Percentiles rank a stretch among this genome's conserved stretches.
phyloP scores from a whole-genome alignment of 2,113 vertebrate genomes.

The Oryzias celebensis region DNA sequence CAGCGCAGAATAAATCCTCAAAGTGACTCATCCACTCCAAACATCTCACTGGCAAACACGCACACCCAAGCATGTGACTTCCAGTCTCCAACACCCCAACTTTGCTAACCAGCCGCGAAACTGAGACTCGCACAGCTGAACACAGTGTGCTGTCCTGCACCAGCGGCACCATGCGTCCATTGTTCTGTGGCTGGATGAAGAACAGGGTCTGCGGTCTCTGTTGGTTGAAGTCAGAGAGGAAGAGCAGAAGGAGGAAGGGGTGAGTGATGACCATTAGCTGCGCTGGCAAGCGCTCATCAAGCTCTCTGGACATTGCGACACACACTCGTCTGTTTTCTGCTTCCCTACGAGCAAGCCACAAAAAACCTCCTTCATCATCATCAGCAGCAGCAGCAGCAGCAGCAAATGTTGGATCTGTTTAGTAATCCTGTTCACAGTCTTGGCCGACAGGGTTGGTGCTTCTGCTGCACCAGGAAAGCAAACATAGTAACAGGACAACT shows the following conservation, averaged over 20 bases:
- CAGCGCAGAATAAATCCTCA: constrained; percentile 46
- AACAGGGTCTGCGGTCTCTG: constrained; percentile 42
- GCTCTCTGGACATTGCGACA: constrained; percentile 41
- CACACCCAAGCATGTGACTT: constrained; percentile 54
- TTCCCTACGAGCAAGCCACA: constrained; percentile 37
- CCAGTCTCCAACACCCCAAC: constrained; percentile 50
- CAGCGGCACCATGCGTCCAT: constrained; percentile 62
- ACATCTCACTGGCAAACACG: constrained; percentile 19
- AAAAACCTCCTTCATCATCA: constrained; percentile 1
- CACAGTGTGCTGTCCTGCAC: constrained; percentile 41
- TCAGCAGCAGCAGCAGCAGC: not conserved
- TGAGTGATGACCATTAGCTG: constrained; percentile 29
- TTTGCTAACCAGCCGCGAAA: constrained; percentile 33
- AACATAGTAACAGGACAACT: no score
- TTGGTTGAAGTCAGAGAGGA: constrained; percentile 9
- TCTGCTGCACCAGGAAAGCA: not conserved
- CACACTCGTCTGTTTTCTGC: constrained; percentile 28
- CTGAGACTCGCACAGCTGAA: constrained; percentile 40
- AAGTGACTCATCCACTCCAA: constrained; percentile 57
- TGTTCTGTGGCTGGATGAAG: constrained; percentile 59
- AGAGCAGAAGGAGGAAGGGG: constrained; percentile 5
- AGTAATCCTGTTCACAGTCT: not conserved
- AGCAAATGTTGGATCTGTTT: constrained; percentile 19
- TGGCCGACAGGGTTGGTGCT: not conserved
- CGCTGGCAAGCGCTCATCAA: constrained; percentile 37